Conservation (phyloP, 2,888 invertebrate genomes). For the Lottia gigantea region DNA sequence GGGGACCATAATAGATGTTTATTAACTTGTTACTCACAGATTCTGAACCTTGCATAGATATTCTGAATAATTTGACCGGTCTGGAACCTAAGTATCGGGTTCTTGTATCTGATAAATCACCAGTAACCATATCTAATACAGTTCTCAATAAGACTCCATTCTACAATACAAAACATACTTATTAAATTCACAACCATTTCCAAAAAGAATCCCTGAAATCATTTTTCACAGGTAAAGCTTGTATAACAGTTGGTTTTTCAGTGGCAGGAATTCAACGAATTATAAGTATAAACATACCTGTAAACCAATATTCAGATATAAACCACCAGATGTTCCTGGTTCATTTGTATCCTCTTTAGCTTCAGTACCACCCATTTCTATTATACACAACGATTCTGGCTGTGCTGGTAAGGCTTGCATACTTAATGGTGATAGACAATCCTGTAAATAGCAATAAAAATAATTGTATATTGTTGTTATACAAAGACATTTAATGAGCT, state of each 20-base stretch:
- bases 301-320: slow-evolving; percentile 96
- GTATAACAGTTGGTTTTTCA: too few species aligned
- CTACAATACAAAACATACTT: slow-evolving; percentile 66
- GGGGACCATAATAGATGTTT: background rate
- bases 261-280: too few species aligned
- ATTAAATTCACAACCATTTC: too few species aligned
- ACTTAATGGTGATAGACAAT: slow-evolving; percentile 92
- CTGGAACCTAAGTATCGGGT: slow-evolving; percentile 96
- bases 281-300: slow-evolving; percentile 68
- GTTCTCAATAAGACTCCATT: slow-evolving; percentile 95
- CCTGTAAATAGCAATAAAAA: slow-evolving; percentile 70
- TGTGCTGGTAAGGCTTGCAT: slow-evolving; percentile 97
- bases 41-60: slow-evolving; percentile 94
- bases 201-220: too few species aligned
- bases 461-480: too few species aligned
- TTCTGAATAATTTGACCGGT: slow-evolving; percentile 95
- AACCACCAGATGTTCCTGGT: slow-evolving; percentile 75
- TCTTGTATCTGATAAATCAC: slow-evolving; percentile 95
- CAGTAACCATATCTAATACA: slow-evolving; percentile 93
- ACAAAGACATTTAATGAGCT: too few species aligned
- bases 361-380: slow-evolving; percentile 77
- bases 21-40: slow-evolving; percentile 74
- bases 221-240: too few species aligned
- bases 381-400: slow-evolving; percentile 95
- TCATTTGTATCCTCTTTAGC: slow-evolving; percentile 73